These are phyloP conservation scores for Aix galericulata DNA, from an alignment of 2,113 vertebrate genomes.

Conservation along the genomic window DNA sequence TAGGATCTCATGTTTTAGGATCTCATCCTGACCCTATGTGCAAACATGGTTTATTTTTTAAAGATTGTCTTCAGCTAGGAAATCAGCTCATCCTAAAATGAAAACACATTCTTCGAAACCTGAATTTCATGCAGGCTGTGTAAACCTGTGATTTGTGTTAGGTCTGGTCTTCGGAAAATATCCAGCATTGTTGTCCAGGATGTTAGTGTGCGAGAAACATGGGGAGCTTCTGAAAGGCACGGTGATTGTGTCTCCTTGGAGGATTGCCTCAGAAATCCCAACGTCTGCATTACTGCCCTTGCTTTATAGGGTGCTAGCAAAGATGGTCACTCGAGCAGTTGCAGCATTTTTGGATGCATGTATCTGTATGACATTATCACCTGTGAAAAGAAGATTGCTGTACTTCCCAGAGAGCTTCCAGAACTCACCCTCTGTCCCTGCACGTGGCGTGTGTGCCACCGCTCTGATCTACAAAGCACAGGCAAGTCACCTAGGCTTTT, in stretches of 20 bases:
- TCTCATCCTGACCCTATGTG: neutral
- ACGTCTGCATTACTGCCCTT: neutral
- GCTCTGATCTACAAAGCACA: accelerated
- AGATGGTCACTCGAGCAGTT: neutral
- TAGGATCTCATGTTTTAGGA: neutral
- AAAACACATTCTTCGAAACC: constrained; percentile 19
- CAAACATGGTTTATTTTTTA: constrained; percentile 9
- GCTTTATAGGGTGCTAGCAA: neutral
- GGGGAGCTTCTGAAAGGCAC: constrained; percentile 29
- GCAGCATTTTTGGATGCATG: neutral
- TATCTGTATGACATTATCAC: neutral
- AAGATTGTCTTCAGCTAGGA: constrained; percentile 7
- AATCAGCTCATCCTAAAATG: neutral
- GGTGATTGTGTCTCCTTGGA: neutral
- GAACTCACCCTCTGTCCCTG: neutral
- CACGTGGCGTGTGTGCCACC: accelerated
- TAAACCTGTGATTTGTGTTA: constrained; percentile 26
- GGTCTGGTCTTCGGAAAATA: neutral
- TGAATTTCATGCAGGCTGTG: constrained; percentile 7
- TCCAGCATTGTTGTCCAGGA: neutral
- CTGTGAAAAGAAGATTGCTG: neutral
- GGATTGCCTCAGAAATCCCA: constrained; percentile 44
- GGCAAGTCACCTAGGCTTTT: neutral
- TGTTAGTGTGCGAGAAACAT: neutral
- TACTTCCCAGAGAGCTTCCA: neutral